A percentile compares a stretch with the other conserved stretches of the same genome.
Conservation (phyloP, 2,888 invertebrate genomes). For the Podotricha telesiphe region DNA sequence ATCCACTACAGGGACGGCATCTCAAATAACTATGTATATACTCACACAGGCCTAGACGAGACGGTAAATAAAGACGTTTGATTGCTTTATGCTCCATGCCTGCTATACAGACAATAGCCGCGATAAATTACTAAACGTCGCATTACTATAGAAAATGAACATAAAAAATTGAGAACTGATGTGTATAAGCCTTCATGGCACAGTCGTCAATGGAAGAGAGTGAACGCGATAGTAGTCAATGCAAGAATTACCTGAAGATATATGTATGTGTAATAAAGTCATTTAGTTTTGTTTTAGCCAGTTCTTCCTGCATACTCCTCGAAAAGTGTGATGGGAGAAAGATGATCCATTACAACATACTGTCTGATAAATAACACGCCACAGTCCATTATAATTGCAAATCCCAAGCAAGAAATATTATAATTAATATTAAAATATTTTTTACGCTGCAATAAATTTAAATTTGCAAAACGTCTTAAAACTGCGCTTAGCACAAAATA, state of each 20-base stretch:
- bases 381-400: neutral
- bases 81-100: slow-evolving; percentile 52
- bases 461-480: slow-evolving; percentile 19
- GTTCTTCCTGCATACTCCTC: no score
- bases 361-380: neutral
- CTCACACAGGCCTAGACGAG: slow-evolving; percentile 54
- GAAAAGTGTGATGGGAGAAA: no score
- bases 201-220: no score
- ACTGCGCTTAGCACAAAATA: slow-evolving; percentile 27
- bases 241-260: no score
- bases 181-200: no score
- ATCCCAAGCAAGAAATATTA: neutral
- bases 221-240: no score
- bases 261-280: no score
- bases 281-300: no score
- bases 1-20: slow-evolving; percentile 56
- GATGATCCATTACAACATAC: neutral
- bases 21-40: slow-evolving; percentile 58
- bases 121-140: slow-evolving; percentile 54
- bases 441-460: neutral
- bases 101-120: slow-evolving; percentile 49
- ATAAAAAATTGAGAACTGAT: slow-evolving; percentile 1
- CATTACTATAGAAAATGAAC: slow-evolving; percentile 38
- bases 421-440: neutral
- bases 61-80: slow-evolving; percentile 53